Evolutionary conservation across 2,888 invertebrate genomes (phyloP).

Genomic region (Tuta absoluta): DNA sequence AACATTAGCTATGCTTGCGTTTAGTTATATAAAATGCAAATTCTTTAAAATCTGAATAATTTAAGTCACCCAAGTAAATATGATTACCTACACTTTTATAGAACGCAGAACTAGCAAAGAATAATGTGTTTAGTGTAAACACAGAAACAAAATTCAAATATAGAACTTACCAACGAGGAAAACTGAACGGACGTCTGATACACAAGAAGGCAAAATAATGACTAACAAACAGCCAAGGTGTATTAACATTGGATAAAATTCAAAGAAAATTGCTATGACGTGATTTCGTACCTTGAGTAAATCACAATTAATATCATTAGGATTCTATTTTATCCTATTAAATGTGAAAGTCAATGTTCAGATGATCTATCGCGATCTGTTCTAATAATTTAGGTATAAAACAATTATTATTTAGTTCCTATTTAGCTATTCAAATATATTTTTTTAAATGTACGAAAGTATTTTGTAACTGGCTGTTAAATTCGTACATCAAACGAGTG

Average conservation of each 20-base stretch:
- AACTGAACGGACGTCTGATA: constrained; percentile 21
- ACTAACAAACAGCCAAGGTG: constrained; percentile 19
- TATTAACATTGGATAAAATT: constrained; percentile 20
- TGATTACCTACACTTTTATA: too few species aligned
- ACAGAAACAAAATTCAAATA: neutral
- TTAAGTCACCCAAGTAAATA: too few species aligned
- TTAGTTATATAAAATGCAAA: too few species aligned
- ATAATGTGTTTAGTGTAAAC: neutral
- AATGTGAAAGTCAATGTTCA: neutral
- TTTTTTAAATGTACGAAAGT: neutral
- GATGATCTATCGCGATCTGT: too few species aligned
- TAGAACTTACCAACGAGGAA: constrained; percentile 17
- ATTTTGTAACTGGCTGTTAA: neutral
- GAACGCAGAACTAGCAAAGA: neutral
- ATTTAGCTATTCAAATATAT: too few species aligned
- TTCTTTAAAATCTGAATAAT: too few species aligned
- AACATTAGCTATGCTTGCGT: too few species aligned
- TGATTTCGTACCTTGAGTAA: neutral
- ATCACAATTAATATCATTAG: neutral
- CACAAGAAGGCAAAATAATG: constrained; percentile 20
- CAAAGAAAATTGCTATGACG: neutral
- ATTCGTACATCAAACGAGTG: neutral
- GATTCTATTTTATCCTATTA: neutral
- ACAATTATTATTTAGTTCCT: too few species aligned
- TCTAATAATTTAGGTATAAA: too few species aligned